A percentile compares a stretch with the other conserved stretches of the same genome.
These are phyloP conservation scores for Smutsia gigantea DNA, from an alignment of 2,797 vertebrate genomes.

Conservation along the genomic window DNA sequence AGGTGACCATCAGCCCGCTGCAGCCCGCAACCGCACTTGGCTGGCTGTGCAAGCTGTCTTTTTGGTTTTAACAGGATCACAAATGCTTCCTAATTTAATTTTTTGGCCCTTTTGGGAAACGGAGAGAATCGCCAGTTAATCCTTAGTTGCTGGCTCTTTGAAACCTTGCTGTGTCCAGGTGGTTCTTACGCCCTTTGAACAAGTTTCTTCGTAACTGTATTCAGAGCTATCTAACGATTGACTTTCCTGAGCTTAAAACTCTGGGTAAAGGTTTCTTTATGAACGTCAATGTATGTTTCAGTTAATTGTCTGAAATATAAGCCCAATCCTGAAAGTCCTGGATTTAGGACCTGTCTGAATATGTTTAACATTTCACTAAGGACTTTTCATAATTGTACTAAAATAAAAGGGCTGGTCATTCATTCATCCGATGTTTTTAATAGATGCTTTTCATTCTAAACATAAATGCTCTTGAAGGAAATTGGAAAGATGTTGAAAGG, in stretches of 20 bases:
- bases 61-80: neutral
- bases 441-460: neutral
- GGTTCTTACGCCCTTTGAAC: neutral
- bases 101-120: neutral
- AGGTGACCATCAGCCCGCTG: neutral
- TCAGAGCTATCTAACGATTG: neutral
- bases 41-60: neutral
- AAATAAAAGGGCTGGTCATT: conserved; percentile 16
- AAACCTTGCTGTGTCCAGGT: neutral
- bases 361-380: neutral
- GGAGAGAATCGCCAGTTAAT: neutral
- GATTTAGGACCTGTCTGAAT: neutral
- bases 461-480: neutral
- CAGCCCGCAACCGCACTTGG: neutral
- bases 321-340: conserved; percentile 2
- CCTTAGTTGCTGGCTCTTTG: conserved; percentile 25
- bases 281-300: neutral
- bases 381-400: neutral
- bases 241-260: conserved; percentile 11
- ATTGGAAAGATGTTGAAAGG: conserved; percentile 1
- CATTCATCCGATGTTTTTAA: neutral
- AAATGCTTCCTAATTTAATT: neutral
- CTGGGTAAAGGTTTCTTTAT: conserved; percentile 33
- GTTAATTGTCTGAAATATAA: neutral
- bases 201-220: neutral